Evolutionary conservation across 35 echinoderm and acorn worm genomes (phyloP).

Genomic region (Antedon bifida): DNA sequence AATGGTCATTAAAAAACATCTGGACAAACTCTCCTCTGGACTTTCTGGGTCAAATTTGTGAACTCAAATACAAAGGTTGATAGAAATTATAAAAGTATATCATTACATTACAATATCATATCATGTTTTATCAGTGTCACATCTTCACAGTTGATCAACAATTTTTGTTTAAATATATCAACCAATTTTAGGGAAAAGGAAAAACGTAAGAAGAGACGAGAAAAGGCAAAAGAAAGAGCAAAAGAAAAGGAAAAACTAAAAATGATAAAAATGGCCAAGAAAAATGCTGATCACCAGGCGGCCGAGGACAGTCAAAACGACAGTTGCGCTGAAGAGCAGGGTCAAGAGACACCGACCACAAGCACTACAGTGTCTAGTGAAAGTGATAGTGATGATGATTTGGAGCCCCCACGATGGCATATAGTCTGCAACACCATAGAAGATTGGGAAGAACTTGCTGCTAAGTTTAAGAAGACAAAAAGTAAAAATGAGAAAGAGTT

Average conservation of each 20-base stretch:
- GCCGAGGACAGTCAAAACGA: background rate
- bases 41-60: no score
- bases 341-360: background rate
- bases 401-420: conserved; percentile 64
- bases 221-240: conserved; percentile 19
- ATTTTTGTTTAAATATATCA: no score
- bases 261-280: background rate
- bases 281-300: background rate
- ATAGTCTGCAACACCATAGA: conserved; percentile 71
- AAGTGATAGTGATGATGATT: conserved; percentile 57
- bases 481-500: conserved; percentile 65
- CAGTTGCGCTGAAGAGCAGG: background rate
- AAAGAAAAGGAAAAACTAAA: conserved; percentile 7
- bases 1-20: no score
- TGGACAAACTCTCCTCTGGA: no score
- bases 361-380: background rate
- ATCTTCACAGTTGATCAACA: no score
- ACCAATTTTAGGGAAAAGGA: conserved; percentile 14
- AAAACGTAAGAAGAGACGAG: conserved; percentile 17
- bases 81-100: no score
- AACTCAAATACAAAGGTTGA: no score
- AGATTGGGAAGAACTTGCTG: conserved; percentile 56
- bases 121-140: no score
- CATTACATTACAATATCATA: no score
- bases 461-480: conserved; percentile 65